phyloP scores from a whole-genome alignment of 2,113 vertebrate species.

The Pachypanchax playfairii region DNA sequence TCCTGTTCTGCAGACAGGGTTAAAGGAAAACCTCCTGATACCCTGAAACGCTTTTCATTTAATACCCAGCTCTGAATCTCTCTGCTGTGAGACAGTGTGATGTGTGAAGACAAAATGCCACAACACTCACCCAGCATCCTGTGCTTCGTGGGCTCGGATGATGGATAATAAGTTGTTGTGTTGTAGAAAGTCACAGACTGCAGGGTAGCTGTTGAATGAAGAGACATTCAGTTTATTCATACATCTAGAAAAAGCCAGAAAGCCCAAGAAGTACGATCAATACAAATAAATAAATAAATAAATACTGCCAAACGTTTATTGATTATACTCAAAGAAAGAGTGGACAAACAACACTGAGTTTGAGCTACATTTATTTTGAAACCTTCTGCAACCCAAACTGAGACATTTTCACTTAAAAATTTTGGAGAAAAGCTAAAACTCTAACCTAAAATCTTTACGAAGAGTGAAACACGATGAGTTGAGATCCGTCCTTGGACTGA shows the following conservation, averaged over 20 bases:
- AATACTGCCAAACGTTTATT: constrained; percentile 46
- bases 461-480: no score
- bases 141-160: constrained; percentile 98
- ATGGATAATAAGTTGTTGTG: constrained; percentile 99
- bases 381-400: constrained; percentile 5
- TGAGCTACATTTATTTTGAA: constrained; percentile 21
- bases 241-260: constrained; percentile 45
- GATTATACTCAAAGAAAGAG: constrained; percentile 41
- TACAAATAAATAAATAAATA: constrained; percentile 55
- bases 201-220: constrained; percentile 89
- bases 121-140: constrained; percentile 93
- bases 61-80: constrained; percentile 44
- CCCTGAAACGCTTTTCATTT: constrained; percentile 32
- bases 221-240: constrained; percentile 50
- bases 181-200: constrained; percentile 99
- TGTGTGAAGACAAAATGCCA: constrained; percentile 32
- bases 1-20: constrained; percentile 23
- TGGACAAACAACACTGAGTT: constrained; percentile 17
- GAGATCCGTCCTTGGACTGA: no score
- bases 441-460: no score
- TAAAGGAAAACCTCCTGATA: constrained; percentile 8
- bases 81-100: constrained; percentile 37
- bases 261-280: constrained; percentile 46
- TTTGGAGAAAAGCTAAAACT: no score
- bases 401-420: not conserved